Conservation (phyloP, 2,888 invertebrate genomes). For the Chelonus formosanus region DNA sequence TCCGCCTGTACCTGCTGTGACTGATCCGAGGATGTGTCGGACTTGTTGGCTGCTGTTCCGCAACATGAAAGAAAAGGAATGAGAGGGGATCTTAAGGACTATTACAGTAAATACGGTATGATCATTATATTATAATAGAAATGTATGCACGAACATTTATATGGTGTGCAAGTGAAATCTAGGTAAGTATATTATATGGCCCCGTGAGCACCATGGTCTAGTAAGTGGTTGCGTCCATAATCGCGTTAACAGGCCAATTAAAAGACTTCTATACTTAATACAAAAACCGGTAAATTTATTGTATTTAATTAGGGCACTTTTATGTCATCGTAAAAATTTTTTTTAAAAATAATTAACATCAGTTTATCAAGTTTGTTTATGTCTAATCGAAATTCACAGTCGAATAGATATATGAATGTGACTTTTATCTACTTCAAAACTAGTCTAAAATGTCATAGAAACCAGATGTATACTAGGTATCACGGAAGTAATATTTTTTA, state of each 20-base stretch:
- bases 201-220: constrained; percentile 62
- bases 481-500: too few relatives aligned
- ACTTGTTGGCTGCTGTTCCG: constrained; percentile 64
- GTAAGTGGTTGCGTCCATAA: constrained; percentile 60
- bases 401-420: neutral
- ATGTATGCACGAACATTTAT: constrained; percentile 21
- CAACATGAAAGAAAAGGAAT: constrained; percentile 42
- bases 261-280: constrained; percentile 35
- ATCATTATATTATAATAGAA: constrained; percentile 45
- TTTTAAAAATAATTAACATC: neutral
- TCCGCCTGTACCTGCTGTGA: constrained; percentile 44
- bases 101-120: constrained; percentile 13
- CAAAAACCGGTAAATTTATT: neutral
- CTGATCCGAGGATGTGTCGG: constrained; percentile 53
- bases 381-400: neutral
- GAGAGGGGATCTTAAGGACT: constrained; percentile 2
- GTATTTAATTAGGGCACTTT: constrained; percentile 11
- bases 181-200: constrained; percentile 66
- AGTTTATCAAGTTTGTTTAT: too few relatives aligned
- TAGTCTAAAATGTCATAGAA: too few relatives aligned
- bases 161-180: constrained; percentile 60
- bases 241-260: constrained; percentile 56
- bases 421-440: neutral
- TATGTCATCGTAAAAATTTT: constrained; percentile 15
- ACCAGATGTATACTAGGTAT: too few relatives aligned